A percentile compares a stretch with the other conserved stretches of the same genome.
phyloP scores from a whole-genome alignment of 1,140 invertebrate genomes.

The Archegozetes longisetosus region DNA sequence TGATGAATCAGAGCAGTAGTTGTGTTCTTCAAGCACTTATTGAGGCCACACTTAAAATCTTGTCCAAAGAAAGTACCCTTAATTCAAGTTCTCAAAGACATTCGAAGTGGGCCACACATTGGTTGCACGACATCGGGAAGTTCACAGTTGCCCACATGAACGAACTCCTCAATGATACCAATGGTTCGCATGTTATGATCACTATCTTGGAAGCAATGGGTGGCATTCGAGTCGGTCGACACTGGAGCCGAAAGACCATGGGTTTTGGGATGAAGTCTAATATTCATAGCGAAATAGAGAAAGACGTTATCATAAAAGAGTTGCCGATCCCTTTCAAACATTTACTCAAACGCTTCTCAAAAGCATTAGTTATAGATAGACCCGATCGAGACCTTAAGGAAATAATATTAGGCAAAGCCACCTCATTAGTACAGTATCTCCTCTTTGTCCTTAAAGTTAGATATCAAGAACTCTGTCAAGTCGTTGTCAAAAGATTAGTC shows the following conservation, averaged over 20 bases:
- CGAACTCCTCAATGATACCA: neutral
- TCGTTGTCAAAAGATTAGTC: conserved; percentile 15
- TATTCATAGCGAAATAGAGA: conserved; percentile 15
- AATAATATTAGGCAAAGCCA: conserved; percentile 10
- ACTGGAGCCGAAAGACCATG: conserved; percentile 18
- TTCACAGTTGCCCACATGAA: conserved; percentile 4
- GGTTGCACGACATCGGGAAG: neutral
- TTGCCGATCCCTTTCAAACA: conserved; percentile 8
- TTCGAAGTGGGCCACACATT: conserved; percentile 6
- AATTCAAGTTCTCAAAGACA: neutral
- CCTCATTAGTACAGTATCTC: conserved; percentile 15
- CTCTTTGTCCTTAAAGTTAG: conserved; percentile 16
- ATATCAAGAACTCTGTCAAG: conserved; percentile 15
- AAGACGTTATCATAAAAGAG: conserved; percentile 16
- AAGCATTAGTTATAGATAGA: conserved; percentile 11
- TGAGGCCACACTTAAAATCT: conserved; percentile 10
- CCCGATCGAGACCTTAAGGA: conserved; percentile 8
- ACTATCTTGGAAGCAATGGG: conserved; percentile 14
- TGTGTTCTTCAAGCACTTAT: conserved; percentile 2
- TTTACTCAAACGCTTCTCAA: conserved; percentile 7
- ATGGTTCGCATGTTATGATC: conserved; percentile 10
- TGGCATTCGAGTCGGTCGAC: conserved; percentile 16
- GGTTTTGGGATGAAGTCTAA: conserved; percentile 15
- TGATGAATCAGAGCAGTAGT: conserved; percentile 2
- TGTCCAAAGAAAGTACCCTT: conserved; percentile 1